Percentiles rank a stretch among this genome's conserved stretches.
Conservation (phyloP, 2,888 invertebrate species). For the Lucinisca nassula region DNA sequence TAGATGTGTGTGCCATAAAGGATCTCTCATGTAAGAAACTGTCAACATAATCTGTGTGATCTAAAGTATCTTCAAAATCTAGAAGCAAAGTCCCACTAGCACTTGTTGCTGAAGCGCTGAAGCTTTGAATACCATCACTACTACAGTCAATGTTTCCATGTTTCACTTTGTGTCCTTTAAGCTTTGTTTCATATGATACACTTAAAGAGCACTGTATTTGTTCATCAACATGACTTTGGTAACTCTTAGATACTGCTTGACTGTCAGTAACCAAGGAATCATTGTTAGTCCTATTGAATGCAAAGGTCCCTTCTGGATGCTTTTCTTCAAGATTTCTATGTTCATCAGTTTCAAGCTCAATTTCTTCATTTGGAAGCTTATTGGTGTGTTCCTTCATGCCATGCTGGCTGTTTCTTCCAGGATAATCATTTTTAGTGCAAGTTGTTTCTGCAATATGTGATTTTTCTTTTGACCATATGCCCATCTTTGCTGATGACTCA, state of each 20-base stretch:
- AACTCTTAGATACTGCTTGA: not conserved
- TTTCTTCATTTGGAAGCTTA: not conserved
- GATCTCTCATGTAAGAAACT: slow-evolving; percentile 26
- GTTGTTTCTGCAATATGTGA: not conserved
- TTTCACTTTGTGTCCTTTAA: not conserved
- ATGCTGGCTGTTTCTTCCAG: not conserved
- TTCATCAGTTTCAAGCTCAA: too few species aligned
- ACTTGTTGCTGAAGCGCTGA: not conserved
- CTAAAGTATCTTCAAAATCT: slow-evolving; percentile 42
- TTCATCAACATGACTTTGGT: not conserved
- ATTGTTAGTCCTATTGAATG: too few species aligned
- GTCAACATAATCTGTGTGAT: slow-evolving; percentile 55
- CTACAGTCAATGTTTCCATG: not conserved
- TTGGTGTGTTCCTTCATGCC: not conserved
- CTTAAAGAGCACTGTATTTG: not conserved
- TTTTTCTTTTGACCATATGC: not conserved
- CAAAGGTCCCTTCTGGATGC: too few species aligned
- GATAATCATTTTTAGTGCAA: not conserved
- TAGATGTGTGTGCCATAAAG: not conserved
- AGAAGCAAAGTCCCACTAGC: slow-evolving; percentile 18
- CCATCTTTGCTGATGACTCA: not conserved
- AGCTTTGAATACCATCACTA: not conserved
- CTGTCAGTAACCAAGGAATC: not conserved
- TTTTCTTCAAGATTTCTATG: too few species aligned
- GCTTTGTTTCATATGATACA: not conserved